These are phyloP conservation scores for Micrastur ruficollis DNA, from an alignment of 2,797 vertebrate genomes.

Conservation along the genomic window DNA sequence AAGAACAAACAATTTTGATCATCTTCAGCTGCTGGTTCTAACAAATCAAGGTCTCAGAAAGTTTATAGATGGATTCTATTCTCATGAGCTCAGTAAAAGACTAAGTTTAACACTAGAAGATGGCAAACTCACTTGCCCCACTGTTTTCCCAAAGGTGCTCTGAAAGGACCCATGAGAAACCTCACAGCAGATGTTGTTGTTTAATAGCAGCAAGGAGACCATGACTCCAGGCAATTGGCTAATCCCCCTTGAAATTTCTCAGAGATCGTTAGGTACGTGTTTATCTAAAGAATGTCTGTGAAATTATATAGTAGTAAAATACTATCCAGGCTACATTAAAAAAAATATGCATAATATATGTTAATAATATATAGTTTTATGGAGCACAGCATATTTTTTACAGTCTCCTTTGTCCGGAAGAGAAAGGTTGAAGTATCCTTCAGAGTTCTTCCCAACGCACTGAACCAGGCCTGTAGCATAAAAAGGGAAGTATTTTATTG, in stretches of 20 bases:
- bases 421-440: background rate
- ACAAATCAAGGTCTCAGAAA: background rate
- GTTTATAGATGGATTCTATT: background rate
- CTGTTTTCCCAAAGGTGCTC: background rate
- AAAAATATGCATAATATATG: background rate
- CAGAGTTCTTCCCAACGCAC: background rate
- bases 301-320: background rate
- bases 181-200: background rate
- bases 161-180: background rate
- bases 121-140: background rate
- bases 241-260: background rate
- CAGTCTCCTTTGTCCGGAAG: background rate
- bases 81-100: background rate
- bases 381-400: background rate
- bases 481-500: background rate
- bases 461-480: background rate
- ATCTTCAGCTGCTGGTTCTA: background rate
- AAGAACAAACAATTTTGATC: background rate
- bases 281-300: background rate
- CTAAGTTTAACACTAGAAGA: background rate
- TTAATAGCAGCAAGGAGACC: background rate
- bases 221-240: background rate
- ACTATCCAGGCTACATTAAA: background rate
- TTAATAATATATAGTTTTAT: background rate
- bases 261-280: background rate